phyloP scores from a whole-genome alignment of 2,113 vertebrate genomes.

The Edolisoma coerulescens region DNA sequence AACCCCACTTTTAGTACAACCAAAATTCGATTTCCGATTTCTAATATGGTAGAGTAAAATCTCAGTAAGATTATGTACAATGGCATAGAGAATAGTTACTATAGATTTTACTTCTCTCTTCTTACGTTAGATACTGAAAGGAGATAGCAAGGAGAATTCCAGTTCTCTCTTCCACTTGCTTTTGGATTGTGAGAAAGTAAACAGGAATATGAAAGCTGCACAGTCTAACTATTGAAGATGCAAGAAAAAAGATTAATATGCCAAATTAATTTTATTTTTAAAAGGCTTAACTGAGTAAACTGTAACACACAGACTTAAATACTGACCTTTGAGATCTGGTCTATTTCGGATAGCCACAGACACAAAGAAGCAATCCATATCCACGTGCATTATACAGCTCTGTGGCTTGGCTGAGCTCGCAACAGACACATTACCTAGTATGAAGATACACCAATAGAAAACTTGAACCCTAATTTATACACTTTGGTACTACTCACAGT shows the following conservation, averaged over 20 bases:
- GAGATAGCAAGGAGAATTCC: background rate
- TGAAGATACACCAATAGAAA: constrained; percentile 67
- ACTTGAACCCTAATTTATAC: constrained; percentile 60
- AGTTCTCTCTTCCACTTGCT: background rate
- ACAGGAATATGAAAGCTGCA: background rate
- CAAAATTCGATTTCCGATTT: background rate
- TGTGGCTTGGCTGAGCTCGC: constrained; percentile 74
- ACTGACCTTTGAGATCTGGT: constrained; percentile 92
- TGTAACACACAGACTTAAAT: background rate
- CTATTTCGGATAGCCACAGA: constrained; percentile 93
- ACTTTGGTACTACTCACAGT: background rate
- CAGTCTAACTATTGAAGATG: background rate
- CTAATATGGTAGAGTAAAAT: background rate
- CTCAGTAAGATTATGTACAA: background rate
- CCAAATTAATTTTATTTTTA: background rate
- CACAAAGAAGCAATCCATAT: constrained; percentile 99
- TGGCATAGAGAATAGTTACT: background rate
- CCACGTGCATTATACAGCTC: constrained; percentile 94
- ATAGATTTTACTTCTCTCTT: background rate
- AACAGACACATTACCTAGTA: constrained; percentile 72
- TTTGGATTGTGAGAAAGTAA: background rate
- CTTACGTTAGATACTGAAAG: background rate
- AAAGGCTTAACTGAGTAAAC: background rate
- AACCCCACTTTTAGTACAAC: background rate
- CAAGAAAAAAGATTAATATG: background rate